A percentile compares a stretch with the other conserved stretches of the same genome.
phyloP scores from a whole-genome alignment of 2,113 vertebrate genomes.

The Lamprologus tigripictilis region DNA sequence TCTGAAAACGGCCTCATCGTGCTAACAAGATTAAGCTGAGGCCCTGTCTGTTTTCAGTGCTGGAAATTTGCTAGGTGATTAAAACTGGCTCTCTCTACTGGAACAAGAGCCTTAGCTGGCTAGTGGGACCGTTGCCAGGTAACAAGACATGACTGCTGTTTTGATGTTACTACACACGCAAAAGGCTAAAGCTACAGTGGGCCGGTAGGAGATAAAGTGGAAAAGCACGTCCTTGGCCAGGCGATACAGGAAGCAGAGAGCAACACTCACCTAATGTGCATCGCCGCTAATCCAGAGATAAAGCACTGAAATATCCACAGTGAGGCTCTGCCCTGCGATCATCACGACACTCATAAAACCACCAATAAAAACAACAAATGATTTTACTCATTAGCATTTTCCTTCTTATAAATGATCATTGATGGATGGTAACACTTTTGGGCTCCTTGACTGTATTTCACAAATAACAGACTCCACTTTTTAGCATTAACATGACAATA shows the following conservation, averaged over 20 bases:
- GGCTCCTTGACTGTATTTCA: not conserved
- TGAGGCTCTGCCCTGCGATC: not conserved
- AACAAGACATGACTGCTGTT: conserved; percentile 68
- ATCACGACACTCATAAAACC: not conserved
- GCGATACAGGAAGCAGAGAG: conserved; percentile 6
- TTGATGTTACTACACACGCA: conserved; percentile 52
- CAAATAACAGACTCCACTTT: not conserved
- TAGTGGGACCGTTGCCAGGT: conserved; percentile 81
- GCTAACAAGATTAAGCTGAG: conserved; percentile 85
- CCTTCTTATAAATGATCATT: not conserved
- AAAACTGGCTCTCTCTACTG: conserved; percentile 72
- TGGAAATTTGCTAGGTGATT: conserved; percentile 79
- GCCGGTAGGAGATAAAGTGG: conserved; percentile 17
- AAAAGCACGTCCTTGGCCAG: conserved; percentile 17
- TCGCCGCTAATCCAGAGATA: not conserved
- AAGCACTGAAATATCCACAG: not conserved
- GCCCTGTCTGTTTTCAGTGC: conserved; percentile 77
- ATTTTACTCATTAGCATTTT: not conserved
- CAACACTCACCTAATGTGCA: not conserved
- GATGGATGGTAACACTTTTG: not conserved
- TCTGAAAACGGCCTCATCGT: conserved; percentile 83
- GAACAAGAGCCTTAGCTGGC: conserved; percentile 62
- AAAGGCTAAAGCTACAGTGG: conserved; percentile 42
- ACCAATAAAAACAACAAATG: not conserved
- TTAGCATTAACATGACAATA: not conserved